Evolutionary conservation across 1,140 invertebrate species (phyloP), one percentile per base, ranked within the genome.

Genomic region (Bursaphelenchus mucronatus): DNA sequence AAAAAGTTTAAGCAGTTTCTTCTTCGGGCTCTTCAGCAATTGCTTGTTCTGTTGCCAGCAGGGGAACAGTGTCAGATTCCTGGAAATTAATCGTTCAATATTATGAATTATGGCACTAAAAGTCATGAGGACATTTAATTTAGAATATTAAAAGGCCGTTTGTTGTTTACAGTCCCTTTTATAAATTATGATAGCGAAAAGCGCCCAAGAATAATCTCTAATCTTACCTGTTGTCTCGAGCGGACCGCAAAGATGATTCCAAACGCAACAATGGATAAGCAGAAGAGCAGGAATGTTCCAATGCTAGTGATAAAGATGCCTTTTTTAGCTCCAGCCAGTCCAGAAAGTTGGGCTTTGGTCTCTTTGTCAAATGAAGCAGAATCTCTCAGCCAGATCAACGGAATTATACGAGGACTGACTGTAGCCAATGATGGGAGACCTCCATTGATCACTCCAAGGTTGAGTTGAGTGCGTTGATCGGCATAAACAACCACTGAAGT

Each of bases 361-460:
- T 45, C 57, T 19, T 17, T 10, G 52, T 72, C 70, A 54, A 72
- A 69, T 15, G 47, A 47, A n/a, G 61, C 74, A 9, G 64, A 55
- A 45, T 74, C 71, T 46, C 76, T 74, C 10, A 74, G 56, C 74
- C 74, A 74, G 57, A 74, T 51, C 21, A 76, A 68, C 15, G 73
- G 73, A 13, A 76, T 51, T n/a, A 74, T 69, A 5, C 39, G n/a
- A 47, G 57, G 52, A 47, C 62, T 47, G 45, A 71, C 43, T 13
- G 19, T 63, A n/a, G 41, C 3, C 15, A 68, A 44, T 3, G 17
- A 53, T 77, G 47, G 57, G 10, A 78, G 53, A 10, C 66, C 66
- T 47, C 79, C 79, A 9, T 67, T 69, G 7, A 73, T 41, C 64
- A 81, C 67, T 46, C 77, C 77, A n/a, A 79, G 53, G 55, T 79